Evolutionary conservation across 2,113 vertebrate genomes (phyloP).

Genomic region (Phainopepla nitens): DNA sequence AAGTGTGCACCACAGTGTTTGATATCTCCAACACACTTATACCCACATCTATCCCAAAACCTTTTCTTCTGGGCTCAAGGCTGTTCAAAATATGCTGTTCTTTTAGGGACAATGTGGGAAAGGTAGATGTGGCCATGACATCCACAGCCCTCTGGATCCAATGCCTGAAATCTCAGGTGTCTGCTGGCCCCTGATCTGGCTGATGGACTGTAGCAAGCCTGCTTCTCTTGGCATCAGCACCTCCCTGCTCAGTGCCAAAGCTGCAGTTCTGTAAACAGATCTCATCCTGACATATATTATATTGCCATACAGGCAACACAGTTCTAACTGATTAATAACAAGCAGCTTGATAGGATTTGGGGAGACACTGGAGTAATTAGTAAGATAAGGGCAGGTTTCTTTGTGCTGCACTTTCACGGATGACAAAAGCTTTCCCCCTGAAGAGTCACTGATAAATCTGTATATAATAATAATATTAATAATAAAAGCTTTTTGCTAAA

Average conservation of each 20-base stretch:
- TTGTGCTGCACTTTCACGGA: slow-evolving; percentile 45
- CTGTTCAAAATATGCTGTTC: neutral
- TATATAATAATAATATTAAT: slow-evolving; percentile 43
- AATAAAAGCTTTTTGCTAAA: slow-evolving; percentile 41
- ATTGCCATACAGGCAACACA: slow-evolving; percentile 21
- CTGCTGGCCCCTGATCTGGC: neutral
- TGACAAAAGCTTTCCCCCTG: slow-evolving; percentile 62
- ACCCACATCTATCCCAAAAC: neutral
- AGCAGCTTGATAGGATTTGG: slow-evolving; percentile 60
- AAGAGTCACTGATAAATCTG: slow-evolving; percentile 60
- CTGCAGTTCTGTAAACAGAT: slow-evolving; percentile 48
- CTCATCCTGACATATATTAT: neutral
- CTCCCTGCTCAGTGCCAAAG: neutral
- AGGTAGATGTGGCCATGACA: neutral
- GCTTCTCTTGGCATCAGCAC: neutral
- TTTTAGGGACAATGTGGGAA: neutral
- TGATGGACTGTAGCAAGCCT: neutral
- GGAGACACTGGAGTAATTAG: slow-evolving; percentile 64
- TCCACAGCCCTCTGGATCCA: neutral
- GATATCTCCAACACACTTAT: neutral
- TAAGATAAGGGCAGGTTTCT: slow-evolving; percentile 67
- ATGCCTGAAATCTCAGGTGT: neutral
- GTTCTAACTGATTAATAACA: slow-evolving; percentile 61
- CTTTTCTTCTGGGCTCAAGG: neutral
- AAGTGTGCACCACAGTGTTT: neutral